Conservation (phyloP, 2,797 vertebrate species). For the Bryconaethiops microstoma region DNA sequence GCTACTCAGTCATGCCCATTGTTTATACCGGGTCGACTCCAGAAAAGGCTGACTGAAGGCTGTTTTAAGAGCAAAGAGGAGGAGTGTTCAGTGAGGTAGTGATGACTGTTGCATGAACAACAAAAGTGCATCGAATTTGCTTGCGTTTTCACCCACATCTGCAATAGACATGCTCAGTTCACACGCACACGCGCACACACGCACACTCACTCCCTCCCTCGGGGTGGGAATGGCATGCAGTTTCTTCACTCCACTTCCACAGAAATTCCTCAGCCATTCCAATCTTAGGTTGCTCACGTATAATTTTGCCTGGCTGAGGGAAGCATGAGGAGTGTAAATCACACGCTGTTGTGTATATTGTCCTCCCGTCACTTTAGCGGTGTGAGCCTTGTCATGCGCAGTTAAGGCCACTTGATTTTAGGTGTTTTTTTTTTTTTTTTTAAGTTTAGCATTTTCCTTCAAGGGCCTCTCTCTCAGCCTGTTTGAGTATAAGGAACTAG, state of each 20-base stretch:
- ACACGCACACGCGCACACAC: not conserved
- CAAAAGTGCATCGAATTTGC: slow-evolving; percentile 11
- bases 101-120: slow-evolving; percentile 43
- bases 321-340: not conserved
- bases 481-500: not conserved
- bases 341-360: not conserved
- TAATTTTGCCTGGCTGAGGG: not conserved
- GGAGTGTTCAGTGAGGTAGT: slow-evolving; percentile 22
- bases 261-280: slow-evolving; percentile 33
- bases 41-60: slow-evolving; percentile 10
- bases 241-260: slow-evolving; percentile 30
- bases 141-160: slow-evolving; percentile 20
- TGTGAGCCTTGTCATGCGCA: not conserved
- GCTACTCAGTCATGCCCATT: not conserved
- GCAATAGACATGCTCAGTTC: not conserved
- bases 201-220: slow-evolving; percentile 8
- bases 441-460: not conserved
- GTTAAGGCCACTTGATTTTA: not conserved
- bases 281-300: slow-evolving; percentile 8
- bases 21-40: not conserved
- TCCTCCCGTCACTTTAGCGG: not conserved
- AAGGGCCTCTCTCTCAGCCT: not conserved
- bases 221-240: slow-evolving; percentile 24
- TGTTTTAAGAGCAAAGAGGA: not conserved
- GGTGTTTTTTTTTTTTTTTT: not conserved